phyloP scores from a whole-genome alignment of 2,888 invertebrate genomes.

The Eristalis pertinax region DNA sequence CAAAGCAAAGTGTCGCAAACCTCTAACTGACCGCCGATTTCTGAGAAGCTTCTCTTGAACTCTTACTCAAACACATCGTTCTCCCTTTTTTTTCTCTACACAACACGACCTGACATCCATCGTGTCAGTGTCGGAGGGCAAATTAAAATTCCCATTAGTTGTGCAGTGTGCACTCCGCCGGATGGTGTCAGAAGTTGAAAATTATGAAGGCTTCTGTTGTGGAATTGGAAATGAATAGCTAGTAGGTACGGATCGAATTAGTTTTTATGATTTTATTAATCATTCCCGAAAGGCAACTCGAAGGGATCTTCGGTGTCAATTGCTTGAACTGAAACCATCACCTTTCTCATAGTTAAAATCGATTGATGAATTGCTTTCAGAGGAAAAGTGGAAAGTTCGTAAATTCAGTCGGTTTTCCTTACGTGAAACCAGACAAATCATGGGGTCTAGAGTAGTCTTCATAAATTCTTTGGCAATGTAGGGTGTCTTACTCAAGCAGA shows the following conservation, averaged over 20 bases:
- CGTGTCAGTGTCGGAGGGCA: constrained; percentile 57
- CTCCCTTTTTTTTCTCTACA: constrained; percentile 22
- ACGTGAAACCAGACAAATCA: background rate
- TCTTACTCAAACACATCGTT: constrained; percentile 2
- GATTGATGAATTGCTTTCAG: constrained; percentile 64
- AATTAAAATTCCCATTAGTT: constrained; percentile 70
- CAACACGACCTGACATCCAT: constrained; percentile 61
- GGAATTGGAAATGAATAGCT: constrained; percentile 62
- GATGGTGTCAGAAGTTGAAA: constrained; percentile 60
- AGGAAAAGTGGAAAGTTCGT: constrained; percentile 46
- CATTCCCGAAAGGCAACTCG: constrained; percentile 22
- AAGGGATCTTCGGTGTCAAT: constrained; percentile 13
- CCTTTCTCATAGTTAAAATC: constrained; percentile 64
- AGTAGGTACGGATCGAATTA: constrained; percentile 17
- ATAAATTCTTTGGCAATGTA: constrained; percentile 42
- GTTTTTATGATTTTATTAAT: constrained; percentile 61
- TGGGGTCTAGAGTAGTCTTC: background rate
- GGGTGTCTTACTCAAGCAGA: background rate
- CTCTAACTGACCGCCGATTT: constrained; percentile 35
- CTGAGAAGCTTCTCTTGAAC: constrained; percentile 49
- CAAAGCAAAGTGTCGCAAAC: constrained; percentile 50
- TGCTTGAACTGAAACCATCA: constrained; percentile 11
- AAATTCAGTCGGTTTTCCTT: constrained; percentile 24
- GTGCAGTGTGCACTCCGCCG: constrained; percentile 56
- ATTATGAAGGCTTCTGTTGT: constrained; percentile 68